Percentiles rank a stretch among this genome's conserved stretches.
phyloP scores from a whole-genome alignment of 2,888 invertebrate genomes.

The Labia minor region DNA sequence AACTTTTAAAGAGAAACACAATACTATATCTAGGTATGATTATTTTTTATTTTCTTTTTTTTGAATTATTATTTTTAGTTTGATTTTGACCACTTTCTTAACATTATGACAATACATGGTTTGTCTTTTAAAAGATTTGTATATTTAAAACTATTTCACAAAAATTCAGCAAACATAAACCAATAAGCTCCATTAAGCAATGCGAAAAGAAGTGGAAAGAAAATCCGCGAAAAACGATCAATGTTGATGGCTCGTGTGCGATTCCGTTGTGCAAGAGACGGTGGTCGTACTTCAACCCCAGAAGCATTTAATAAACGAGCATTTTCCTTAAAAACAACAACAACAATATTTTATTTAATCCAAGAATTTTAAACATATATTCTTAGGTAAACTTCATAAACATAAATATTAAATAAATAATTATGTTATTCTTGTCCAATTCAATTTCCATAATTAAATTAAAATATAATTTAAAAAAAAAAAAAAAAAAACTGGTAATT shows the following conservation, averaged over 20 bases:
- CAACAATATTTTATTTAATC: neutral
- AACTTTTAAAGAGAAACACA: no score
- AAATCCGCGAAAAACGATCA: conserved; percentile 56
- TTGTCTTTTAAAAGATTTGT: no score
- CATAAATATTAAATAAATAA: conserved; percentile 9
- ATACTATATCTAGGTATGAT: no score
- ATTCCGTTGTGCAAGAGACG: conserved; percentile 38
- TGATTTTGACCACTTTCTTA: no score
- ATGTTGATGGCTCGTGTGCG: conserved; percentile 57
- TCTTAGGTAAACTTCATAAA: conserved; percentile 29
- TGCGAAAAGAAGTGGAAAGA: conserved; percentile 59
- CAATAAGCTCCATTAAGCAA: conserved; percentile 58
- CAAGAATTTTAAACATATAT: conserved; percentile 30
- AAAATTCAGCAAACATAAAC: conserved; percentile 57
- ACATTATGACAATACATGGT: no score
- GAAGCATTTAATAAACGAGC: conserved; percentile 36
- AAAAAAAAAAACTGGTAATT: no score
- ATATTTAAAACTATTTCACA: conserved; percentile 15
- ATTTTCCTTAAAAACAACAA: conserved; percentile 34
- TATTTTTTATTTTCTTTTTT: no score
- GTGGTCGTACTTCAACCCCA: conserved; percentile 27
- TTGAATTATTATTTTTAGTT: no score
- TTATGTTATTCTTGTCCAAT: neutral
- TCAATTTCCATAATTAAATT: no score
- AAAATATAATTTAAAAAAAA: no score